Evolutionary conservation across 2,797 vertebrate species (phyloP).

Genomic region (Scleropages formosus): DNA sequence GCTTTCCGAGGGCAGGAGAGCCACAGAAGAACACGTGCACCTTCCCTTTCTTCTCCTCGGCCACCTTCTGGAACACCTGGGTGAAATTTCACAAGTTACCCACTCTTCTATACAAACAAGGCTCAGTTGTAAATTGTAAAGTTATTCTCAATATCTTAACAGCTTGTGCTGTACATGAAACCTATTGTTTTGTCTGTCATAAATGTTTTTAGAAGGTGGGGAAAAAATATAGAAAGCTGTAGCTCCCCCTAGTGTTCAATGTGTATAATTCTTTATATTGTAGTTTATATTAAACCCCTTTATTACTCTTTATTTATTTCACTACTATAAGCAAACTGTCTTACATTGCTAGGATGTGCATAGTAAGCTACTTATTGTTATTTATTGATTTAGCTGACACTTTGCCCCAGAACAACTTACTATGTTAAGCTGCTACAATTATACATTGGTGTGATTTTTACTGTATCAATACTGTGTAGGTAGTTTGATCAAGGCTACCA

Average conservation of each 20-base stretch:
- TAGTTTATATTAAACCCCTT: too few relatives aligned
- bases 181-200: background rate
- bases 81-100: conserved; percentile 1
- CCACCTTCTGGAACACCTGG: conserved; percentile 81
- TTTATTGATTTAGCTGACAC: too few relatives aligned
- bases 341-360: too few relatives aligned
- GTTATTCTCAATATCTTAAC: background rate
- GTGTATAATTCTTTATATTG: background rate
- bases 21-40: conserved; percentile 87
- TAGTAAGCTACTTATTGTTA: too few relatives aligned
- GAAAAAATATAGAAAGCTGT: background rate
- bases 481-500: too few relatives aligned
- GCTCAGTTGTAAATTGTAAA: background rate
- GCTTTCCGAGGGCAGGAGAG: conserved; percentile 70
- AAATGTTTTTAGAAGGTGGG: background rate
- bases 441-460: too few relatives aligned
- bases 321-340: too few relatives aligned
- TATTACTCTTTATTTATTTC: too few relatives aligned
- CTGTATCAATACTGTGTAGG: too few relatives aligned
- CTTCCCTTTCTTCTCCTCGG: conserved; percentile 74
- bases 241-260: background rate
- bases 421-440: too few relatives aligned
- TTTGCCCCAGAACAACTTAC: too few relatives aligned
- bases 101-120: background rate
- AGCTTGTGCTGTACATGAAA: background rate